Base-by-base conservation (phyloP, 2,888 invertebrate genomes). In the Dexiosoma caninum region DNA sequence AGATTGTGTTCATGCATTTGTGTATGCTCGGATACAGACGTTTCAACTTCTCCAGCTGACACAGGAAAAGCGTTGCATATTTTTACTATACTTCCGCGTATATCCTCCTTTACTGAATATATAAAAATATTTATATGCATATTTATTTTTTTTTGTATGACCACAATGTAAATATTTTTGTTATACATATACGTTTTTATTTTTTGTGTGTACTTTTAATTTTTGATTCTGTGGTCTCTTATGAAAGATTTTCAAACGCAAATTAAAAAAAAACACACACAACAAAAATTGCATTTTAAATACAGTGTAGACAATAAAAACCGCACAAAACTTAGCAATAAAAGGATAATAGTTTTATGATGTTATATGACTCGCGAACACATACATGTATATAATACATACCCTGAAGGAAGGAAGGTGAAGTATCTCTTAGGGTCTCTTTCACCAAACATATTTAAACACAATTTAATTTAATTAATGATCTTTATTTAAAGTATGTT, bases 91-190 rank as follows among this genome's bases (percentile, higher is more conserved):
- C 77, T 64, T 77, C 64, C 70, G 62, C 40, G 70, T 77, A 27
- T 46, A 55, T 40, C 46, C 23, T 6, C 27, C 53, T 62, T 44
- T 64, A 57, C 4, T 35, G 19, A 37, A 35, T 23, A 23, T 6
- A 46, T 12, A 23, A 42, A 10, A n/a, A 16, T 27, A 14, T 23
- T 27, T 57, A 44, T 14, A 1, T 27, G 12, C 42, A 59, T 49
- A 76, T 35, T 44, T 42, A 57, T 74, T 40, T 66, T 57, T 49
- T 46, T 75, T 27, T 27, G 16, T 51, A 32, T 72, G 42, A 70
- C 77, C 70, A 64, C 70, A 77, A 77, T 77, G 70, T 70, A 77
- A 77, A 70, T 70, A 77, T 77, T 77, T 70, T 64, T 57, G 16
- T 55, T 62, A 44, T 27, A 76, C 44, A 55, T 49, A 49, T 46